Conservation (phyloP, 1,140 invertebrate species). For the Conus betulinus region DNA sequence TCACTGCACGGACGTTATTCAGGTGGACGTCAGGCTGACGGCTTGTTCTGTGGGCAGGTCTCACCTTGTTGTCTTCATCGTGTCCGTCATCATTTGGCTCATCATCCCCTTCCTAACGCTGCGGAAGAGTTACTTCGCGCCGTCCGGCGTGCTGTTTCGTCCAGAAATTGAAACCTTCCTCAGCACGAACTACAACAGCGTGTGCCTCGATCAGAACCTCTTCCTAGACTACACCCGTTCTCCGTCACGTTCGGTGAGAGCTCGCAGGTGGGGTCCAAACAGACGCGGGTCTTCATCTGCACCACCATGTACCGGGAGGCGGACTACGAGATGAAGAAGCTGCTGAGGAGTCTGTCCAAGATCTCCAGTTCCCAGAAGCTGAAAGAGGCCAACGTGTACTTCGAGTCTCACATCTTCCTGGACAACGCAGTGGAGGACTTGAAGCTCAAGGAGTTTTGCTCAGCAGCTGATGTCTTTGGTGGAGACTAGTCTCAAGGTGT, state of each 20-base stretch:
- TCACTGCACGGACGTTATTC: constrained; percentile 20
- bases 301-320: constrained; percentile 65
- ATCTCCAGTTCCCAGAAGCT: constrained; percentile 50
- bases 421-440: constrained; percentile 58
- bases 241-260: constrained; percentile 25
- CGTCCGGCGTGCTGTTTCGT: constrained; percentile 38
- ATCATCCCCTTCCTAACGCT: constrained; percentile 39
- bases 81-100: constrained; percentile 27
- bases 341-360: constrained; percentile 50
- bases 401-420: constrained; percentile 64
- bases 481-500: constrained; percentile 45
- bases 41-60: not conserved
- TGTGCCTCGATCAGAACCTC: constrained; percentile 49
- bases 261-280: not conserved
- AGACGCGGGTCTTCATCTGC: constrained; percentile 53
- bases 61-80: constrained; percentile 25
- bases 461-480: constrained; percentile 56
- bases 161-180: constrained; percentile 43
- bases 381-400: constrained; percentile 39
- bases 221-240: constrained; percentile 43
- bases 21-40: not conserved
- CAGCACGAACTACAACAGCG: constrained; percentile 37
- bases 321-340: constrained; percentile 59
- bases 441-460: constrained; percentile 61
- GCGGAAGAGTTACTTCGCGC: constrained; percentile 29